Base-by-base conservation (phyloP, 2,113 vertebrate genomes). In the Xiphophorus hellerii region DNA sequence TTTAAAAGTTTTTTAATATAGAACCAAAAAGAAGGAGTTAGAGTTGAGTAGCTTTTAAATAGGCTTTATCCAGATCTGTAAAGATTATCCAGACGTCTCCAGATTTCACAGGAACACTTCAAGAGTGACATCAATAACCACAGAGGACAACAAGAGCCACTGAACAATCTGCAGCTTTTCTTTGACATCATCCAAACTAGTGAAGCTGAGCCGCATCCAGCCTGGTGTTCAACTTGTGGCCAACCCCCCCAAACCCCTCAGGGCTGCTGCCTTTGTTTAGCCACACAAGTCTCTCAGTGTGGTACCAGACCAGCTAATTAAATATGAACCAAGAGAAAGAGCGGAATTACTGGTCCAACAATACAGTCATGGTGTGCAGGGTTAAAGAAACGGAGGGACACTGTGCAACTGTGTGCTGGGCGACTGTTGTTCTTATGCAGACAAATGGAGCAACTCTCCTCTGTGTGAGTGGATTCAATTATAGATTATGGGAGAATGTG, bases 401-500 rank as follows among this genome's bases (percentile, higher is more conserved):
- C 60, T 66, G 64, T 27, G 62, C 17, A 44, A 67, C 27, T n/a
- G 3, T 62, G 35, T 69, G 33, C 64, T 74, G 25, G 27, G 33
- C 3, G 15, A 58, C 48, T 71, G 10, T 72, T 69, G 48, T 62
- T 77, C 74, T 79, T 62, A 73, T 10, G 5, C 31, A 74, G 62
- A 71, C 66, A 29, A 65, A 30, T 48, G 60, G 80, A 79, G 76
- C 74, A 80, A 74, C 73, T 86, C 85, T 89, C 87, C 70, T 82
- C 88, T 75, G 82, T 84, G 76, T 66, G 77, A 87, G 80, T 79
- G 90, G 88, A 93, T 94, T 92, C 91, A 92, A 94, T 94, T 93
- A 93, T 93, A 94, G 93, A 94, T 93, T 93, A 90, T 84, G 79
- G 77, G 37, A 77, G 75, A 31, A 61, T 82, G 67, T 62, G 73